Base-by-base conservation (phyloP, 2,888 invertebrate genomes). In the Eupithecia tripunctaria region DNA sequence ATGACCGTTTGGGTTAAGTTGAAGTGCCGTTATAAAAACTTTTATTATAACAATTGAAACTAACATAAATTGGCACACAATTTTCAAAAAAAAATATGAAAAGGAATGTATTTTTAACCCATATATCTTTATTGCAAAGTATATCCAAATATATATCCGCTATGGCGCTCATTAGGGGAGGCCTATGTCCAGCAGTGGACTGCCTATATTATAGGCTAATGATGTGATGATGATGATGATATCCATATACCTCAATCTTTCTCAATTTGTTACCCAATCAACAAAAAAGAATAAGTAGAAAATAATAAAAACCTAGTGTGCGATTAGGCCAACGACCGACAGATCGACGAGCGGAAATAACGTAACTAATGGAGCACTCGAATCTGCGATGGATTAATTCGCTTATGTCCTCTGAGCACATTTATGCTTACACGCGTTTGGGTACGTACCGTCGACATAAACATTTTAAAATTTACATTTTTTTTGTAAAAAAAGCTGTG, bases 371-470 rank as follows among this genome's bases (percentile, higher is more conserved):
- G 60, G 60, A 51, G 38, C 75, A 72, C 64, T 70, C 60, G 72
- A 67, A 75, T 72, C 75, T 70, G 71, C 62, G 67, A 25, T 65
- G 69, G 70, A 75, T 75, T 72, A 75, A 75, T 72, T 70, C 75
- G 72, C 62, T 72, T 70, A 67, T 78, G 79, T 72, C 75, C 79
- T 78, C 75, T 71, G 70, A 71, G 63, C 78, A 73, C 74, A 77
- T 67, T 79, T 76, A 83, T 79, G 82, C 81, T 83, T 78, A 85
- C 80, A 76, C 82, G 82, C 76, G 79, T 84, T 83, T 81, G 72
- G 76, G 77, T 77, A 63, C 14, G 80, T 81, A 82, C 41, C 65
- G 84, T 70, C 68, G 74, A 71, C 80, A 82, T 38, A 82, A 73
- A 71, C 18, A 60, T 60, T 25, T 56, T 2, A 25, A 25, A 59